Conservation (phyloP, 1,140 invertebrate species). For the Hormaphis cornu region DNA sequence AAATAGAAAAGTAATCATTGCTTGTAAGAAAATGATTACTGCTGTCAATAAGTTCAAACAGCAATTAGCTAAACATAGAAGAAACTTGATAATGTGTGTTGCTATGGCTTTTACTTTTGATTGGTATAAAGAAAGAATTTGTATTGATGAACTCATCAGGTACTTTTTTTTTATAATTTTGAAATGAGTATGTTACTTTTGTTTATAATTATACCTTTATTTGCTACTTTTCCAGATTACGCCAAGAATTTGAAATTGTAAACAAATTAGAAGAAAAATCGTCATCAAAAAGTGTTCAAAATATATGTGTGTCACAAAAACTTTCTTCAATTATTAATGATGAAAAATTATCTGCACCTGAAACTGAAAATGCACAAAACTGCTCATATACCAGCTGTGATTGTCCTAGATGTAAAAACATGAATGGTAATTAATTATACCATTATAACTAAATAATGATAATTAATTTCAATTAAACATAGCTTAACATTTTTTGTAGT, state of each 20-base stretch:
- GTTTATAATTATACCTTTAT: not conserved
- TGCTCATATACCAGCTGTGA: not conserved
- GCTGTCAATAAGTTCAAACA: not conserved
- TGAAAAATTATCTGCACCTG: not conserved
- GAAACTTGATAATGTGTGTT: not conserved
- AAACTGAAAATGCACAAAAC: not conserved
- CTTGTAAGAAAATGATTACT: constrained; percentile 15
- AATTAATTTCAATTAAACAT: not conserved
- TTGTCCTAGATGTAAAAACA: constrained; percentile 28
- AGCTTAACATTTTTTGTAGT: not conserved
- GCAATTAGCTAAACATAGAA: not conserved
- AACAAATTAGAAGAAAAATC: constrained; percentile 24
- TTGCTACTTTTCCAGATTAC: constrained; percentile 3
- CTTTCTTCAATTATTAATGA: not conserved
- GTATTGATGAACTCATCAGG: constrained; percentile 46
- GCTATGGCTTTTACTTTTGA: constrained; percentile 41
- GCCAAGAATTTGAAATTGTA: constrained; percentile 32
- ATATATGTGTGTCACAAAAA: not conserved
- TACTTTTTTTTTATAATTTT: constrained; percentile 35
- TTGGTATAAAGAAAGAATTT: constrained; percentile 49
- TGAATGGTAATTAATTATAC: constrained; percentile 20
- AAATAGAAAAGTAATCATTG: not conserved
- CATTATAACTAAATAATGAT: not conserved
- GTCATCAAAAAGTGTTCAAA: not conserved
- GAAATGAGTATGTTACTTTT: not conserved